These are phyloP conservation scores for Ranitomeya variabilis DNA, from an alignment of 2,113 vertebrate species.

Conservation along the genomic window DNA sequence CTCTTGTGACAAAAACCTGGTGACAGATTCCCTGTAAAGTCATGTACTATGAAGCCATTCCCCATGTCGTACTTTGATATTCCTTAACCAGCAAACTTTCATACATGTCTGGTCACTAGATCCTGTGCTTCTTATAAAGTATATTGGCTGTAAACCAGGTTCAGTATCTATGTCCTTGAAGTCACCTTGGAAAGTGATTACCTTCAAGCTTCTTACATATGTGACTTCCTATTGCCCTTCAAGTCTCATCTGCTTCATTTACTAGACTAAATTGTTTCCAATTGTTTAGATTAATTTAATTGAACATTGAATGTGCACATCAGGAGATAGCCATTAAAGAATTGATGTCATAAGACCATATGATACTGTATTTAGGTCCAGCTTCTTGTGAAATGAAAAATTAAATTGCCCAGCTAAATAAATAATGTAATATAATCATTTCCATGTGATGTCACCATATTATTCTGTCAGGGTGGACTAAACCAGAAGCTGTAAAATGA, in stretches of 20 bases:
- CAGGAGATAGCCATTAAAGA: slow-evolving; percentile 31
- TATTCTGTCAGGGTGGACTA: background rate
- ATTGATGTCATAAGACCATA: slow-evolving; percentile 24
- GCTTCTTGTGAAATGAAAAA: background rate
- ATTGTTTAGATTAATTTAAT: slow-evolving; percentile 38
- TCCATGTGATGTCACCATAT: background rate
- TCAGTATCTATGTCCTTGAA: background rate
- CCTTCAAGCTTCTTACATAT: slow-evolving; percentile 23
- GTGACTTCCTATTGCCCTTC: slow-evolving; percentile 20
- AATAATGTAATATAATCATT: background rate
- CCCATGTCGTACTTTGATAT: background rate
- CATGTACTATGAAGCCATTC: background rate
- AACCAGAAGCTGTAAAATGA: background rate
- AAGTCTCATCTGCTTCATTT: slow-evolving; percentile 44
- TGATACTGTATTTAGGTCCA: background rate
- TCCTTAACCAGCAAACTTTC: background rate
- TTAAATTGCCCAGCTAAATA: background rate
- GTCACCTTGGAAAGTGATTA: slow-evolving; percentile 13
- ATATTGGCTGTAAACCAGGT: background rate
- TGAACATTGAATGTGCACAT: slow-evolving; percentile 14
- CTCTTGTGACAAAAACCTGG: too few species aligned
- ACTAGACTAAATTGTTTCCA: slow-evolving; percentile 32
- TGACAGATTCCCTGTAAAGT: background rate
- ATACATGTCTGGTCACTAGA: background rate
- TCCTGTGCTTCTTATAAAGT: background rate